Percentiles rank a stretch among this genome's conserved stretches.
Evolutionary conservation across 2,888 invertebrate genomes (phyloP).

Genomic region (Nyleta sp.): DNA sequence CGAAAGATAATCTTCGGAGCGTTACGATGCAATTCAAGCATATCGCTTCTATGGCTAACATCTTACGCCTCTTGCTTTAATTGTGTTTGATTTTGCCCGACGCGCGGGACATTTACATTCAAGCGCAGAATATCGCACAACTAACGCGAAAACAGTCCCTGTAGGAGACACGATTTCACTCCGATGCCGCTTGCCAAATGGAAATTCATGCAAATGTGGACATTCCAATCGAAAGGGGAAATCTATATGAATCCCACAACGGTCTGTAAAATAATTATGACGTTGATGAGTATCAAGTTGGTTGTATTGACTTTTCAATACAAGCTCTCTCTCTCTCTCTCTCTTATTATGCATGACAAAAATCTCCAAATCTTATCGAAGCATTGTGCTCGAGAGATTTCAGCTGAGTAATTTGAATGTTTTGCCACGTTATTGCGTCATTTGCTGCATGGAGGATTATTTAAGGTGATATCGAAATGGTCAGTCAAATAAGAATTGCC

Average conservation of each 20-base stretch:
- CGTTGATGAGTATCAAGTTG: conserved; percentile 57
- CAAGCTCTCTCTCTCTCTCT: conserved; percentile 17
- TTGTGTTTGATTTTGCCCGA: conserved; percentile 65
- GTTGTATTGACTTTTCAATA: conserved; percentile 56
- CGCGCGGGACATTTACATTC: conserved; percentile 62
- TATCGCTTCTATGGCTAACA: conserved; percentile 59
- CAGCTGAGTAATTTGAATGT: no score
- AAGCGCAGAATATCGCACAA: conserved; percentile 60
- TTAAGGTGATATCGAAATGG: no score
- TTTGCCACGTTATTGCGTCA: no score
- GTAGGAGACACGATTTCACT: conserved; percentile 62
- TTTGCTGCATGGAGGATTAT: no score
- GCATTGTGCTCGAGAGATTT: no score
- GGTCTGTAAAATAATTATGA: conserved; percentile 63
- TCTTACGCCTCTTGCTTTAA: conserved; percentile 65
- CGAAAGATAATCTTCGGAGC: conserved; percentile 61
- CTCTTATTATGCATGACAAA: conserved; percentile 26
- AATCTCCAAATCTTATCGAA: no score
- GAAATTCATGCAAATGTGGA: conserved; percentile 65
- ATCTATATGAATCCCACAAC: conserved; percentile 53
- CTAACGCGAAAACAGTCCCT: conserved; percentile 66
- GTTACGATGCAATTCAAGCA: conserved; percentile 58
- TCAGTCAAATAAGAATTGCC: no score
- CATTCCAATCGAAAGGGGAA: conserved; percentile 64
- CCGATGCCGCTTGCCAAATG: conserved; percentile 59